Conservation (phyloP, 2,797 vertebrate species). For the Eptatretus atami region DNA sequence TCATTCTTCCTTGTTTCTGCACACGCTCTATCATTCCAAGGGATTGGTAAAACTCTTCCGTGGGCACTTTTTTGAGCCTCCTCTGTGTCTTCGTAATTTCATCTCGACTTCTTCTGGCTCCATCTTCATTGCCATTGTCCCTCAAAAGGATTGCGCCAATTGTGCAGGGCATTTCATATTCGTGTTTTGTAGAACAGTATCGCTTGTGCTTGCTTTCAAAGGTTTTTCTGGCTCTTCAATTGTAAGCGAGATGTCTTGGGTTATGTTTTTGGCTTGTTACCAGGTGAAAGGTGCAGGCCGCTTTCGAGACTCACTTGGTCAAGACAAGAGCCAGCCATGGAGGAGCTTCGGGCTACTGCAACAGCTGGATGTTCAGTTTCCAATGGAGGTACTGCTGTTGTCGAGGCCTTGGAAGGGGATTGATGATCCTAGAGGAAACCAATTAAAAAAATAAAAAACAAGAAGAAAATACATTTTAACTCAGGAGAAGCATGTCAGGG, state of each 20-base stretch:
- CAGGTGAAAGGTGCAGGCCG: conserved; percentile 30
- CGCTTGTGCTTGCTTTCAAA: background rate
- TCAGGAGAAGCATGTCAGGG: too few species aligned
- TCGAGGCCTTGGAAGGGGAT: too few species aligned
- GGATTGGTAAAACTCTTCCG: background rate
- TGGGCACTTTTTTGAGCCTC: conserved; percentile 7
- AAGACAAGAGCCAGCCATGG: conserved; percentile 82
- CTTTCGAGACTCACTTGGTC: conserved; percentile 45
- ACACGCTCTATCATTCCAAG: conserved; percentile 15
- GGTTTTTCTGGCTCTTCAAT: too few species aligned
- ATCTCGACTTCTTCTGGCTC: conserved; percentile 8
- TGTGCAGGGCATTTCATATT: background rate
- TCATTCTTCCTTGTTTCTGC: conserved; percentile 12
- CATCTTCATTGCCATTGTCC: conserved; percentile 20
- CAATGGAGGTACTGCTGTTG: too few species aligned
- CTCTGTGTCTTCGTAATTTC: conserved; percentile 16
- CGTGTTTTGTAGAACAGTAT: background rate
- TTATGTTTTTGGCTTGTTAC: conserved; percentile 2
- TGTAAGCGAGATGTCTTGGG: too few species aligned
- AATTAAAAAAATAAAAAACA: too few species aligned
- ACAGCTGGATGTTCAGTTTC: too few species aligned
- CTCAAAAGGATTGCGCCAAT: conserved; percentile 45
- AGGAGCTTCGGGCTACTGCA: conserved; percentile 24
- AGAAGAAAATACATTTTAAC: too few species aligned
- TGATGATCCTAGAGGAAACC: too few species aligned